Base-by-base conservation (phyloP, 2,797 vertebrate genomes). In the Sebastes oblongus region DNA sequence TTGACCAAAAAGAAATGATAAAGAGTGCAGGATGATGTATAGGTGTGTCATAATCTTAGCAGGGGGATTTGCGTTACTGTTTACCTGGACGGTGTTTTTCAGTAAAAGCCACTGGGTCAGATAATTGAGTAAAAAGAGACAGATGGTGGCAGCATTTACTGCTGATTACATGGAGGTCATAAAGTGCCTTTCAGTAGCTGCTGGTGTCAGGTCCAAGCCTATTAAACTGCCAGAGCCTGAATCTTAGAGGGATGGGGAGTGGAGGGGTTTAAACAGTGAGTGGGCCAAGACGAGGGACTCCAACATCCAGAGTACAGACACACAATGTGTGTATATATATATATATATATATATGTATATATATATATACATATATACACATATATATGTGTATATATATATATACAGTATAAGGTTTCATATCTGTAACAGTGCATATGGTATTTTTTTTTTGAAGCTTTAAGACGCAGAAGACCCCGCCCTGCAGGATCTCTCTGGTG, bases 61-160 rank as follows among this genome's bases (percentile, higher is more conserved):
- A 70, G 24, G 32, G 75, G 82, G 91, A 88, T 85, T 86, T 88
- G 86, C 72, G 58, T 81, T 85, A 76, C 88, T 86, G 86, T 93
- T 92, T 93, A 93, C 92, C 89, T 93, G 91, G 82, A 81, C 82
- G 87, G 87, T 86, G 87, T 93, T 93, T 92, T 88, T 93, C 93
- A 88, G 92, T 93, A 94, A 94, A 95, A 94, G 91, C 90, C 94
- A 94, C 77, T 94, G 94, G 94, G 93, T 95, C 93, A 96, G 93
- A 92, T 95, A 94, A 95, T 95, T 95, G 93, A 93, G 89, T 94
- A 91, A 93, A 93, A 94, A 91, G 94, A 95, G 93, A 96, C 94
- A 95, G 95, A 95, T 95, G 95, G 94, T 88, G 91, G 92, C 88
- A 88, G 90, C 91, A 87, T 96, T 95, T 95, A 96, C 93, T 95